Evolutionary conservation across 2,113 vertebrate species (phyloP).

Genomic region (Notechis scutatus): DNA sequence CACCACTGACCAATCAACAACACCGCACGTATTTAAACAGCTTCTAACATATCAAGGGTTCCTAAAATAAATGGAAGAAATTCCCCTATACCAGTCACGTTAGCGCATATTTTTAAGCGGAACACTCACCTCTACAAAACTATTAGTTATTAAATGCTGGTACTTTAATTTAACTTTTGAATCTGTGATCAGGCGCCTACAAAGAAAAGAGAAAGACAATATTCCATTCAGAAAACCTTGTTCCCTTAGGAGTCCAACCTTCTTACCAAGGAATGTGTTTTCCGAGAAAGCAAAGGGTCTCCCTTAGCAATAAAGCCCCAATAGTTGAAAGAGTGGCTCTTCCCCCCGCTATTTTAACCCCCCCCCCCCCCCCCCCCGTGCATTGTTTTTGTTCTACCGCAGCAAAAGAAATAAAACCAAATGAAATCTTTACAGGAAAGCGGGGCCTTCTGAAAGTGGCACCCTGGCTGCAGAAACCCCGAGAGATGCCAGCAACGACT

Average conservation of each 20-base stretch:
- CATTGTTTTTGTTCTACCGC: neutral
- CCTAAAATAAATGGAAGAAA: too few species aligned
- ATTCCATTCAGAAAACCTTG: neutral
- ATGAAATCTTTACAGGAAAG: neutral
- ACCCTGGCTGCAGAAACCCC: neutral
- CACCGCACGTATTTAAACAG: neutral
- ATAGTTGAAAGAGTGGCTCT: neutral
- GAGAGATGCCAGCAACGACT: neutral
- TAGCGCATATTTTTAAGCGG: constrained; percentile 5
- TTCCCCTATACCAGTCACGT: neutral
- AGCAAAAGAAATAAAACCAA: neutral
- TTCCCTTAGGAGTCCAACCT: neutral
- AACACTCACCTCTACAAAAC: constrained; percentile 98
- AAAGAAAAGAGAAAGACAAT: constrained; percentile 59
- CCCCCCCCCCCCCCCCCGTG: too few species aligned
- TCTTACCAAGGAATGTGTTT: neutral
- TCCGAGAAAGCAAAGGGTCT: neutral
- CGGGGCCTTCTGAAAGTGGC: neutral
- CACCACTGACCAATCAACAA: neutral
- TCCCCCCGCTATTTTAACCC: neutral
- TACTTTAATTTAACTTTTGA: constrained; percentile 99
- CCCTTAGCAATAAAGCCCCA: neutral
- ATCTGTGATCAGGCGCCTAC: constrained; percentile 98
- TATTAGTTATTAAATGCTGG: constrained; percentile 99
- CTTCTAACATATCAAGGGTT: too few species aligned